These are phyloP conservation scores for Ophion ventricosus DNA, from an alignment of 2,888 invertebrate species.

Conservation along the genomic window DNA sequence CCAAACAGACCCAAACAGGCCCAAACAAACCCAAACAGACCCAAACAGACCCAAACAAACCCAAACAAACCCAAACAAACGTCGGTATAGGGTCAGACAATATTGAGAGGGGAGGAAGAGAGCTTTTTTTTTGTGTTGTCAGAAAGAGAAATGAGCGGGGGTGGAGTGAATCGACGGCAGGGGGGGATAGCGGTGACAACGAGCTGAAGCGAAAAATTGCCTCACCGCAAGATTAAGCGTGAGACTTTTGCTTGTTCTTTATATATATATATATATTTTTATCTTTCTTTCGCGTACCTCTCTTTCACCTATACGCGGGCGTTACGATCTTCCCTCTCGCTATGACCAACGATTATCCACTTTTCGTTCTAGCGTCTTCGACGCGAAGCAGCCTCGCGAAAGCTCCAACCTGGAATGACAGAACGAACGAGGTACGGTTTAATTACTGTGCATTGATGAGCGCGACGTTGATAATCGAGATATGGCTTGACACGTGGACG, in stretches of 20 bases:
- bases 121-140: constrained; percentile 45
- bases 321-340: constrained; percentile 20
- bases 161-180: constrained; percentile 31
- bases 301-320: constrained; percentile 6
- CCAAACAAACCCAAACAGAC: too few relatives aligned
- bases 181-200: constrained; percentile 34
- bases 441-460: constrained; percentile 51
- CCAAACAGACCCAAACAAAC: too few relatives aligned
- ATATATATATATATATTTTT: not conserved
- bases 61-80: too few relatives aligned
- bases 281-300: constrained; percentile 4
- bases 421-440: constrained; percentile 10
- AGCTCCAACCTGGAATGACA: constrained; percentile 60
- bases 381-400: constrained; percentile 22
- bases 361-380: constrained; percentile 13
- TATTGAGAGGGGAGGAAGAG: too few relatives aligned
- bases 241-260: constrained; percentile 28
- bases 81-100: too few relatives aligned
- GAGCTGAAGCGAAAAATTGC: constrained; percentile 16
- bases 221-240: constrained; percentile 38
- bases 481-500: constrained; percentile 1
- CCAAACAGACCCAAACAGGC: too few relatives aligned
- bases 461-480: constrained; percentile 17
- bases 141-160: constrained; percentile 34
- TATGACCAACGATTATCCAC: constrained; percentile 39